A percentile compares a stretch with the other conserved stretches of the same genome.
Evolutionary conservation across 2,113 vertebrate species (phyloP).

Genomic region (Eretmochelys imbricata): DNA sequence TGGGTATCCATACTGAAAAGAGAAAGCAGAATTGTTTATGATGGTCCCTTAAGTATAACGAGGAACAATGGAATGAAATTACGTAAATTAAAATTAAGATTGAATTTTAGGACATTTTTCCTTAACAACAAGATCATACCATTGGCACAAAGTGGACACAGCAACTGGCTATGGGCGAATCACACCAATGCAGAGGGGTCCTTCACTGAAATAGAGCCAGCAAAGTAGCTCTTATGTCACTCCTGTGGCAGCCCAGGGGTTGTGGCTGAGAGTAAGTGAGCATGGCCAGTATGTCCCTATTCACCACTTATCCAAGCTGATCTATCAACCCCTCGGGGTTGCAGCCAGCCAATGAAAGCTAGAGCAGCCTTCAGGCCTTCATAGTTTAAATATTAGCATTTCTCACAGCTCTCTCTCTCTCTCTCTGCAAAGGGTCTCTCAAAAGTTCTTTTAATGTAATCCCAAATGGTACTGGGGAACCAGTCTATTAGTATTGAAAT

Average conservation of each 20-base stretch:
- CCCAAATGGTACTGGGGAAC: neutral
- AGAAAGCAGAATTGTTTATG: neutral
- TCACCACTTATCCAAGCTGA: neutral
- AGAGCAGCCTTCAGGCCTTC: neutral
- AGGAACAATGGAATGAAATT: neutral
- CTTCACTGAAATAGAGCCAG: neutral
- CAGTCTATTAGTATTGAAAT: accelerated
- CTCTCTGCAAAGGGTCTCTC: neutral
- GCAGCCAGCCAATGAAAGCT: neutral
- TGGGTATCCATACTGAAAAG: neutral
- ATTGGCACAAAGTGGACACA: neutral
- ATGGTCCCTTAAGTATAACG: neutral
- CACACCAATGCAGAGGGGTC: neutral
- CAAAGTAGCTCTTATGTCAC: neutral
- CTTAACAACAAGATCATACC: neutral
- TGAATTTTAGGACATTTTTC: neutral
- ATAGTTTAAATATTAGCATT: neutral
- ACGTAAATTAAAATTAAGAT: neutral
- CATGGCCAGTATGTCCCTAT: neutral
- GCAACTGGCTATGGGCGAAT: neutral
- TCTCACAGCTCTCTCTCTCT: neutral
- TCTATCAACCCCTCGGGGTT: neutral
- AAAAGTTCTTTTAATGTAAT: neutral
- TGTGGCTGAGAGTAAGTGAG: neutral
- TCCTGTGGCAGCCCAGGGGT: neutral